Evolutionary conservation across 1,140 invertebrate species (phyloP), one percentile per base, ranked within the genome.

Genomic region (Lasioglossum albipes): DNA sequence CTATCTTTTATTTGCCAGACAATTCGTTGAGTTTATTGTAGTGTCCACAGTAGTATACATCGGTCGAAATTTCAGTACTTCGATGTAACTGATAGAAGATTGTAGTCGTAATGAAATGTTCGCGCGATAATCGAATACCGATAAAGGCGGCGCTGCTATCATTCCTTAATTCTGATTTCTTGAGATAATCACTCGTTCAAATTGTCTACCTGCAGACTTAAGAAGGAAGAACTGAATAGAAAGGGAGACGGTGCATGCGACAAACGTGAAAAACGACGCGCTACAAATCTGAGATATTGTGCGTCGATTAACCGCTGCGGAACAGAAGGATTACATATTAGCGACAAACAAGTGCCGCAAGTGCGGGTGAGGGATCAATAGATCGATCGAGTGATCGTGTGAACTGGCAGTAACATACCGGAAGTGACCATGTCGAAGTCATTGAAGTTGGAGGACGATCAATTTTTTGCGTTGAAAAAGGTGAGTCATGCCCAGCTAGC

Each of bases 401-500:
- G 4, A 10, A 22, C 20, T 41, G 42, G 45, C 42, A 76, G 59
- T 20, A 71, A 7, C 27, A 4, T 42, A 65, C 3, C 20, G 20
- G n/a, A 12, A 72, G 18, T 2, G 70, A 73, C 13, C 49, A 90
- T 87, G 82, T 87, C 81, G 49, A 71, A 84, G 31, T 81, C 86
- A 13, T 31, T 90, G 16, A 89, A 88, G 74, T 78, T 92, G n/a
- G 88, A 87, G 6, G 95, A 96, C 85, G 95, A 95, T 83, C 94
- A 96, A 80, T 93, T 94, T 78, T 96, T 96, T 84, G 94, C 95
- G 20, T 91, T 96, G 67, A 96, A 95, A 94, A 96, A 96, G 94
- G 95, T 96, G 93, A 88, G 91, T 2, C 65, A 67, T 61, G n/a
- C n/a, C n/a, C n/a, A n/a, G n/a, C n/a, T n/a, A n/a, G n/a, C n/a